These are phyloP conservation scores for Tenthredo amoena DNA, from an alignment of 2,888 invertebrate species.

Conservation along the genomic window DNA sequence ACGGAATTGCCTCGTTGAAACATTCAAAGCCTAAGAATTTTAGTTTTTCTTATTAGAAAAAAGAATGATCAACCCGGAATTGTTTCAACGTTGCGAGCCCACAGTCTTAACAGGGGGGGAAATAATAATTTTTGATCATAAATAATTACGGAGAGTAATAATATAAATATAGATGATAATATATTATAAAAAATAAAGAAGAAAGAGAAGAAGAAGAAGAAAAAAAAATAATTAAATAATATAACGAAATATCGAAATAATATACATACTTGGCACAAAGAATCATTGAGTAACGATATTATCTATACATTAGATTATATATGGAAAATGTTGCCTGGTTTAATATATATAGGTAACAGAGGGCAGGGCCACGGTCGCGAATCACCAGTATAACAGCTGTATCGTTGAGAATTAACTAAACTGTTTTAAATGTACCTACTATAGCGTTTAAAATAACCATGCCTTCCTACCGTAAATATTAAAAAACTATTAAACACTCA, in stretches of 20 bases:
- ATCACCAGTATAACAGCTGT: slow-evolving; percentile 9
- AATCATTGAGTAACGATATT: slow-evolving; percentile 52
- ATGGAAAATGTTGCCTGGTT: slow-evolving; percentile 40
- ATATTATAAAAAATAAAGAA: slow-evolving; percentile 22
- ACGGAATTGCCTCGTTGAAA: slow-evolving; percentile 38
- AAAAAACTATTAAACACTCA: background rate
- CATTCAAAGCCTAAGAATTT: slow-evolving; percentile 28
- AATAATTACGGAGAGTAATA: slow-evolving; percentile 41
- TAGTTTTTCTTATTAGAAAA: slow-evolving; percentile 10
- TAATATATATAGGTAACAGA: slow-evolving; percentile 29
- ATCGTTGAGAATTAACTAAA: slow-evolving; percentile 37
- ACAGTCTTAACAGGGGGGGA: background rate
- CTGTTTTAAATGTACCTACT: slow-evolving; percentile 50
- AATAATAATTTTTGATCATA: slow-evolving; percentile 28
- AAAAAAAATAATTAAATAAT: slow-evolving; percentile 8
- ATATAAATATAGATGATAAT: slow-evolving; percentile 30
- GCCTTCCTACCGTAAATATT: slow-evolving; percentile 32
- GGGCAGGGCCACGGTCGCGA: slow-evolving; percentile 51
- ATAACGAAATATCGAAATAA: slow-evolving; percentile 41
- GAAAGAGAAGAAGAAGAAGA: slow-evolving; percentile 5
- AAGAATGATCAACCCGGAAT: background rate
- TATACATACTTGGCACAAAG: slow-evolving; percentile 49
- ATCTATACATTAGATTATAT: slow-evolving; percentile 29
- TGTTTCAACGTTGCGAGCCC: background rate
- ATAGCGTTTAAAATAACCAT: slow-evolving; percentile 38